Conservation (phyloP, 2,888 invertebrate genomes). For the Tinea trinotella region DNA sequence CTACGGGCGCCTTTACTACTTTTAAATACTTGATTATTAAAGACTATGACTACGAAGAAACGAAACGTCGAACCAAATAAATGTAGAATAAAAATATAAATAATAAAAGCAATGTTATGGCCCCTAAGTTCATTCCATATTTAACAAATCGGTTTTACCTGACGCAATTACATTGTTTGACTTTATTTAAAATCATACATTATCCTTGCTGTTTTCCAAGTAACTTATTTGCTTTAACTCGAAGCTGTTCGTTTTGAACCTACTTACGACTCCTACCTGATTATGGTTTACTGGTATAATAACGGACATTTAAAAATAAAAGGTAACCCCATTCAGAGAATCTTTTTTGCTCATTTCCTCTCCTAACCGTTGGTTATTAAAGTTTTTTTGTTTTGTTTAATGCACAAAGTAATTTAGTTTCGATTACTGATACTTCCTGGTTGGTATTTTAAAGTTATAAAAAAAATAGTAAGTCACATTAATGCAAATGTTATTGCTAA, state of each 20-base stretch:
- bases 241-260: conserved; percentile 8
- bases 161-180: conserved; percentile 8
- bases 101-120: neutral
- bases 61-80: no score
- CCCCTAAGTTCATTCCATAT: no score
- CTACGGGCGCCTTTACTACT: no score
- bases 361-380: conserved; percentile 34
- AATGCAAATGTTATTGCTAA: conserved; percentile 3
- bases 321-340: conserved; percentile 41
- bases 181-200: neutral
- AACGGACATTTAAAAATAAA: conserved; percentile 48
- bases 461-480: neutral
- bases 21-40: no score
- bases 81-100: no score
- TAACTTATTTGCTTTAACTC: conserved; percentile 5
- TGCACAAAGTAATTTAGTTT: conserved; percentile 6
- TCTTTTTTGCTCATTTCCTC: conserved; percentile 39
- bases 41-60: no score
- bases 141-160: no score
- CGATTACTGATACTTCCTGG: conserved; percentile 17
- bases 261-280: conserved; percentile 11
- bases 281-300: conserved; percentile 33
- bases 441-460: neutral
- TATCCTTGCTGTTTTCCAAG: neutral
- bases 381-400: conserved; percentile 25